Evolutionary conservation across 2,888 invertebrate species (phyloP), one percentile per base, ranked within the genome.

Genomic region (Tachina fera): DNA sequence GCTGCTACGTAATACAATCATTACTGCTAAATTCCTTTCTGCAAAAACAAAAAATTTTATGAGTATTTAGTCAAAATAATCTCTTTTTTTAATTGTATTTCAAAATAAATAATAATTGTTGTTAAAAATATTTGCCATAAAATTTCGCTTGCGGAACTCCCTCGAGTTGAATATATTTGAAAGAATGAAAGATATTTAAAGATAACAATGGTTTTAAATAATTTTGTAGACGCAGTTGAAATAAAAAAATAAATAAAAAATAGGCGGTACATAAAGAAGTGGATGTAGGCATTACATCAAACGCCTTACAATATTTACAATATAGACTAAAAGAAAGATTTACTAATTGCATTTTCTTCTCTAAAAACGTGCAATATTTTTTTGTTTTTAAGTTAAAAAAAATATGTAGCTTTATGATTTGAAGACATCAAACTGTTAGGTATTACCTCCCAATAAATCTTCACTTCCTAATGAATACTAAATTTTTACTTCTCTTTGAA

Each of bases 91-190:
- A 11, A 22, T 31, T 31, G 31, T 4, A 58, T 56, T 49, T 65
- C 10, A 16, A 76, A 61, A 56, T 56, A 56, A 77, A 51, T 60
- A 60, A 60, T 51, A 67, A 19, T 74, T 68, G 67, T 67, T 22
- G 9, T 68, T 45, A 45, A 63, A 68, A 71, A 67, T 65, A 65
- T 71, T 58, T 65, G n/a, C 51, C 60, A 43, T 51, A 49, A 78
- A 53, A 68, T 9, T 22, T 53, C 43, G 22, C 56, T 43, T 22
- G 51, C 77, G 74, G 63, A 78, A 74, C 82, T 75, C 85, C 78
- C 85, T 65, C 63, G 74, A 74, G 74, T 65, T 68, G 19, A 51
- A 67, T 9, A 19, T 61, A 41, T 14, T 39, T 16, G 39, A 75
- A 61, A 65, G 19, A 61, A 56, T 81, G 11, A 67, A 60, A 72